These are phyloP conservation scores for Daboia siamensis DNA, from an alignment of 2,113 vertebrate genomes.

Conservation along the genomic window DNA sequence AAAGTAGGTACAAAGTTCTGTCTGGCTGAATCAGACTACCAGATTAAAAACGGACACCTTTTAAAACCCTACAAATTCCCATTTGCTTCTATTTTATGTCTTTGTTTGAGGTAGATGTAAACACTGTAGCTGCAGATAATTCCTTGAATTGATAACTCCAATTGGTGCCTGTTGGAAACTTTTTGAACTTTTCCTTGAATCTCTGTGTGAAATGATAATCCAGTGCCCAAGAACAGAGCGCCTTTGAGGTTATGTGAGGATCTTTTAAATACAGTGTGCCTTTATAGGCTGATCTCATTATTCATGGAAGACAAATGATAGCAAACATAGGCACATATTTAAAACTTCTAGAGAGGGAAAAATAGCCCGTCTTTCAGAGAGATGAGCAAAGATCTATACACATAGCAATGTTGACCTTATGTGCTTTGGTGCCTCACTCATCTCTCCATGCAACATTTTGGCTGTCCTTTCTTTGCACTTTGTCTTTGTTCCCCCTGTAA, in stretches of 20 bases:
- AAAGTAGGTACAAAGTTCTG: neutral
- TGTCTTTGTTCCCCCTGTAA: constrained; percentile 39
- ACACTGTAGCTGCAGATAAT: neutral
- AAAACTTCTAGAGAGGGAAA: constrained; percentile 2
- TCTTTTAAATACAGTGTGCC: neutral
- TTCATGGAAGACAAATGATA: neutral
- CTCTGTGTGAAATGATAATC: neutral
- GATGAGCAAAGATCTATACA: constrained; percentile 30
- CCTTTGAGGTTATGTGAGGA: neutral
- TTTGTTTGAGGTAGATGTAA: neutral
- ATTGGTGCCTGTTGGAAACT: neutral
- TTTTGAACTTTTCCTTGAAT: neutral
- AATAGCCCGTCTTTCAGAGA: constrained; percentile 10
- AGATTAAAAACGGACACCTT: neutral
- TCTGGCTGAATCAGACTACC: neutral
- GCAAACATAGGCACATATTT: neutral
- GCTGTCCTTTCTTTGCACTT: constrained; percentile 65
- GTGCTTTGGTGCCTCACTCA: neutral
- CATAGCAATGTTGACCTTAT: constrained; percentile 39
- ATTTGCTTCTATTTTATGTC: neutral
- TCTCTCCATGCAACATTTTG: constrained; percentile 47
- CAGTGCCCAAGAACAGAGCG: neutral
- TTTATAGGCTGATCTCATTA: neutral
- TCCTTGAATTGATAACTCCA: neutral
- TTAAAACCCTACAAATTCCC: neutral